Conservation (phyloP, 2,797 vertebrate species). For the Peromyscus nudipes region DNA sequence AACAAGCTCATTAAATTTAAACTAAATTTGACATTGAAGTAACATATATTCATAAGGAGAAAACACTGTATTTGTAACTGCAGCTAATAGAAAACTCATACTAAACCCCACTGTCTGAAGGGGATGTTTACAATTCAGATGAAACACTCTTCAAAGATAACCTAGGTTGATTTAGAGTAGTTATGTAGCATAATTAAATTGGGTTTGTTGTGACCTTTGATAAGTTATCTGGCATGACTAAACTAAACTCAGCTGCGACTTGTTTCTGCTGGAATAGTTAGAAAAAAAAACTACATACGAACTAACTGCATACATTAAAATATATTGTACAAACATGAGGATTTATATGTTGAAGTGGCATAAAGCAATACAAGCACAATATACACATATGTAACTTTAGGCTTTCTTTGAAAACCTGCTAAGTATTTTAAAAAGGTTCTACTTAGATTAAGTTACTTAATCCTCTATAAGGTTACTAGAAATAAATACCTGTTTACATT, state of each 20-base stretch:
- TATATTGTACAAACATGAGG: not conserved
- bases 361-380: not conserved
- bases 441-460: not conserved
- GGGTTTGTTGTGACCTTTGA: slow-evolving; percentile 1
- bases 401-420: not conserved
- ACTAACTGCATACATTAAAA: not conserved
- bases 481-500: not conserved
- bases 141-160: not conserved
- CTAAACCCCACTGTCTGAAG: not conserved
- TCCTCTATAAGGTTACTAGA: not conserved
- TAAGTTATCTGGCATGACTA: not conserved
- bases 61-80: not conserved
- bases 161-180: not conserved
- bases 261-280: not conserved
- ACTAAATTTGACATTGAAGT: not conserved
- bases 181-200: not conserved
- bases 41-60: not conserved
- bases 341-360: not conserved
- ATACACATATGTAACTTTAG: not conserved
- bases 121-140: not conserved
- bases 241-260: not conserved
- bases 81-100: not conserved
- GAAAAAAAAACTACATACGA: not conserved
- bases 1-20: not conserved
- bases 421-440: not conserved